Percentiles rank a stretch among this genome's conserved stretches.
Evolutionary conservation across 2,113 vertebrate genomes (phyloP).

Genomic region (Chlorodrepanis virens): DNA sequence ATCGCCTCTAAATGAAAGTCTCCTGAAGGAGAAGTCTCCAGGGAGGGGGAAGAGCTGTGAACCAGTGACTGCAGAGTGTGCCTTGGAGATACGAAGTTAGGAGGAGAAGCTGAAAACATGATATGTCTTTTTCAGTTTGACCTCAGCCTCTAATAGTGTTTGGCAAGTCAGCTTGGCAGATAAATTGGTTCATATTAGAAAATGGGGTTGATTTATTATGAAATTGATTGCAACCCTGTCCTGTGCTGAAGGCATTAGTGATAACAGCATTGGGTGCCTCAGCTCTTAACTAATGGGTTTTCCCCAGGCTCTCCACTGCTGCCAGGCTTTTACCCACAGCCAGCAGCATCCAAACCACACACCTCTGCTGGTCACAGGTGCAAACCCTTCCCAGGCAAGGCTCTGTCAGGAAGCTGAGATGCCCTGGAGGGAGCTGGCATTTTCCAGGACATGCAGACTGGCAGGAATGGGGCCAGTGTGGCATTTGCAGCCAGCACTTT

Average conservation of each 20-base stretch:
- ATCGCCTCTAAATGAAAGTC: slow-evolving; percentile 25
- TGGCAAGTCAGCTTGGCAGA: slow-evolving; percentile 55
- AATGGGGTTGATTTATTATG: slow-evolving; percentile 51
- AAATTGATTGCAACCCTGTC: slow-evolving; percentile 51
- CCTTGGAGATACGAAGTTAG: neutral
- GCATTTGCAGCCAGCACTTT: too few species aligned
- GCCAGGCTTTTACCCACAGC: neutral
- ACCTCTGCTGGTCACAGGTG: neutral
- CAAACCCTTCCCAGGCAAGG: neutral
- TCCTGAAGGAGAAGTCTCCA: neutral
- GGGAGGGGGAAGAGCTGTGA: slow-evolving; percentile 25
- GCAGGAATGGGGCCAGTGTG: accelerated
- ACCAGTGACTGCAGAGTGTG: neutral
- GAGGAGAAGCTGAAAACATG: slow-evolving; percentile 30
- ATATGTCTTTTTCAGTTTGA: slow-evolving; percentile 55
- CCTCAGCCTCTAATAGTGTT: slow-evolving; percentile 53
- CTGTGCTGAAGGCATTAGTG: slow-evolving; percentile 15
- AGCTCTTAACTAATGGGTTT: slow-evolving; percentile 53
- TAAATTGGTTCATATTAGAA: slow-evolving; percentile 54
- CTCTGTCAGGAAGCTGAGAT: neutral
- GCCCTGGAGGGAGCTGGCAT: neutral
- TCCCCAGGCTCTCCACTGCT: neutral
- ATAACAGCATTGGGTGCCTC: slow-evolving; percentile 17
- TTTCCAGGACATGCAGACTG: neutral
- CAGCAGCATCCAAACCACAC: neutral